Evolutionary conservation across 2,888 invertebrate genomes (phyloP).

Genomic region (Cantharis lateralis): DNA sequence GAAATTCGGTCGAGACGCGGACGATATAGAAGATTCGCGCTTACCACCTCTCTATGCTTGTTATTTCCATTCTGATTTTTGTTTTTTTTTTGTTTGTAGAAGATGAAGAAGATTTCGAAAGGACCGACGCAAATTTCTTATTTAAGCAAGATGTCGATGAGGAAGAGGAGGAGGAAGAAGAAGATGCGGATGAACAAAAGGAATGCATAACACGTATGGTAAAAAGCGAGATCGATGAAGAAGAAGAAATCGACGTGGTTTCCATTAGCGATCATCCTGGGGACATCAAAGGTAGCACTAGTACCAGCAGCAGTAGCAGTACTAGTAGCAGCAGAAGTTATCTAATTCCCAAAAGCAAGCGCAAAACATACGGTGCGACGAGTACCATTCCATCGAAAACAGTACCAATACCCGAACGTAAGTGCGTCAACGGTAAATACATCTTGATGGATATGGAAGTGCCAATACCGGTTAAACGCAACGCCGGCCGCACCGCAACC

Average conservation of each 20-base stretch:
- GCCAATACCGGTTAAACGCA: background rate
- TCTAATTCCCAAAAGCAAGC: background rate
- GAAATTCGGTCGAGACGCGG: too few relatives aligned
- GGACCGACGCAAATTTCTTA: too few relatives aligned
- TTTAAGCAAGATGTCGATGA: background rate
- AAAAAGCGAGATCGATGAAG: slow-evolving; percentile 51
- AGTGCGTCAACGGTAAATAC: background rate
- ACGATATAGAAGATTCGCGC: too few relatives aligned
- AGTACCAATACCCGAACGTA: background rate
- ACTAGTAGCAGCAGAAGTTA: background rate
- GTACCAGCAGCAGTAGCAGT: background rate
- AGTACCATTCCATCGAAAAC: background rate
- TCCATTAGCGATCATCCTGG: slow-evolving; percentile 63
- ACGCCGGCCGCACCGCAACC: background rate
- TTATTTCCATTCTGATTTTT: background rate
- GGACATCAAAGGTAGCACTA: slow-evolving; percentile 13
- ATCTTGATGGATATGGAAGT: background rate
- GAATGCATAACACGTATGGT: background rate
- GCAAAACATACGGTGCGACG: background rate
- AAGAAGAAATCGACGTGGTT: slow-evolving; percentile 86
- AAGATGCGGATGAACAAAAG: background rate
- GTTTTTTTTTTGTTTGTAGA: background rate
- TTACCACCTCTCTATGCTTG: background rate
- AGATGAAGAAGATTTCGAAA: background rate
- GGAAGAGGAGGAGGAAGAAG: background rate